phyloP scores from a whole-genome alignment of 2,888 invertebrate species.

The Spodoptera exigua region DNA sequence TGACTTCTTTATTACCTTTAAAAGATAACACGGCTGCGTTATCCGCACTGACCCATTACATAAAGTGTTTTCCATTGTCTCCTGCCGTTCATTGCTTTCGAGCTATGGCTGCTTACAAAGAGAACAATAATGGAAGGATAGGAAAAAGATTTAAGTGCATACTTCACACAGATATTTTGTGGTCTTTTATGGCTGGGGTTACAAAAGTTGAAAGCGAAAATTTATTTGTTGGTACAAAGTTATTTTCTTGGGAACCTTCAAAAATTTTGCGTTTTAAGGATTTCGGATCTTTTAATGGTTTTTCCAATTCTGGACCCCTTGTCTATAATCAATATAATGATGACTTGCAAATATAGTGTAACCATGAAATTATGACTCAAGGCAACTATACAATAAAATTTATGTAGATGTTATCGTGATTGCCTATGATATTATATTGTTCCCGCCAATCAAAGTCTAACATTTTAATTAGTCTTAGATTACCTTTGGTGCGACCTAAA shows the following conservation, averaged over 20 bases:
- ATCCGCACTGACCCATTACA: conserved; percentile 82
- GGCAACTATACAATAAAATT: conserved; percentile 44
- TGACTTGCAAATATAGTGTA: conserved; percentile 49
- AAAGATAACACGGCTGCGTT: conserved; percentile 79
- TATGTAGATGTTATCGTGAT: conserved; percentile 60
- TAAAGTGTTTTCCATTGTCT: conserved; percentile 81
- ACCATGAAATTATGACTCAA: conserved; percentile 50
- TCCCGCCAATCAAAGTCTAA: conserved; percentile 32
- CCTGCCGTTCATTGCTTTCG: conserved; percentile 60
- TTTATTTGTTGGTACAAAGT: conserved; percentile 1
- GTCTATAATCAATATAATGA: conserved; percentile 29
- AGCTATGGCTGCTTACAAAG: conserved; percentile 48
- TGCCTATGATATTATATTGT: conserved; percentile 48
- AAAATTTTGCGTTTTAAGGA: too few relatives aligned
- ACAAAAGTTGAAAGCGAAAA: neutral
- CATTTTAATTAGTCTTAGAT: conserved; percentile 17
- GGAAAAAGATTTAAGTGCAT: conserved; percentile 27
- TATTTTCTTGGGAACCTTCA: too few relatives aligned
- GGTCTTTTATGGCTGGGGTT: neutral
- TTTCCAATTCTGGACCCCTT: conserved; percentile 30
- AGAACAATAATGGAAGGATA: conserved; percentile 46
- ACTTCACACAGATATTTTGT: conserved; percentile 28
- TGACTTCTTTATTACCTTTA: conserved; percentile 82
- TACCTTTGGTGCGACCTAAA: neutral
- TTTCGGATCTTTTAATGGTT: neutral